Base-by-base conservation (phyloP, 2,888 invertebrate species). In the Phyto melanocephala region DNA sequence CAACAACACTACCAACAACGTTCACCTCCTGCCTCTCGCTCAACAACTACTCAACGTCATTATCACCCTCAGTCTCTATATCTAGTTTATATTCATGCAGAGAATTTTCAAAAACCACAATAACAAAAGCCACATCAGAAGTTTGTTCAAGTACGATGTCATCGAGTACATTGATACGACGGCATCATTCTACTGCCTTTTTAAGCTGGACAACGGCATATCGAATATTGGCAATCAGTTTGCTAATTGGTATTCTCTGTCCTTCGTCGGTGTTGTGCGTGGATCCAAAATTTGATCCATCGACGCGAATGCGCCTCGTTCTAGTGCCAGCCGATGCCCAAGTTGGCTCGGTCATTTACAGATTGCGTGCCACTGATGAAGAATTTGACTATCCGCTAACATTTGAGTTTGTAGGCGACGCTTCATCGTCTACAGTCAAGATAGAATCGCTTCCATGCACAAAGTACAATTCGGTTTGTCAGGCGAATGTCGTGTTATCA, bases 381-480 rank as follows among this genome's bases (percentile, higher is more conserved):
- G 95, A 96, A 91, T 96, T 95, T 90, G 96, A 96, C 92, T 97
- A 96, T 92, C 97, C 97, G 78, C 92, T 97, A 86, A 93, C 94
- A 86, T 97, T 97, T 92, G 95, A 95, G 87, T 93, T 96, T 85
- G 93, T 94, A 85, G 95, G 95, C 93, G 93, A 93, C 90, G 94
- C 94, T 88, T 94, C 96, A 86, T 94, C 95, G 83, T 94, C 95
- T 77, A 94, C 96, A 88, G 94, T 97, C 84, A 93, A 94, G 86
- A 93, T 97, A 84, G 95, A 96, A 89, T 94, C 95, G 86, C 93
- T 97, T 78, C 96, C 96, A 60, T 97, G 97, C 92, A 95, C 95
- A 78, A 93, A 95, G 85, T 96, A 96, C 92, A 96, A 97, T 92
- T 96, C 96, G 67, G 95, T 96, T 87, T 97, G 97, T 91, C 96